A percentile compares a stretch with the other conserved stretches of the same genome.
phyloP scores from a whole-genome alignment of 2,888 invertebrate species.

The Agrochola litura region DNA sequence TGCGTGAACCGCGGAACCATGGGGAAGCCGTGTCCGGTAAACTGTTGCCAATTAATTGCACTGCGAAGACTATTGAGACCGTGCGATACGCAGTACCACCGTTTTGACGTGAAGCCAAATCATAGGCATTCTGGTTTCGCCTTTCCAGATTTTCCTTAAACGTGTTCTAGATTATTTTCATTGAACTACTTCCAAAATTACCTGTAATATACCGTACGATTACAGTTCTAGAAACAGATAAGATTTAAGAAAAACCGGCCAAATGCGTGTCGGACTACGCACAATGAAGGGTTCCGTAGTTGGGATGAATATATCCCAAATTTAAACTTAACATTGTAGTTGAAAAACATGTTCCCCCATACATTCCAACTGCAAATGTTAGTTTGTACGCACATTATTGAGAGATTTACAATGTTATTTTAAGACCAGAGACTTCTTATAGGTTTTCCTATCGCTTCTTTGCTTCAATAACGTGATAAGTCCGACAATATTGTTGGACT shows the following conservation, averaged over 20 bases:
- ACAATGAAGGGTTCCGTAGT: too few relatives aligned
- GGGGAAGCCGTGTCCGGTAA: constrained; percentile 68
- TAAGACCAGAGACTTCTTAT: too few relatives aligned
- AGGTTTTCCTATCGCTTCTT: too few relatives aligned
- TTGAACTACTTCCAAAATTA: constrained; percentile 7
- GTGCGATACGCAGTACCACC: constrained; percentile 64
- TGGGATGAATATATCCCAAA: too few relatives aligned
- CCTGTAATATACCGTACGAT: background rate
- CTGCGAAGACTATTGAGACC: constrained; percentile 63
- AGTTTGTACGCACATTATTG: too few relatives aligned
- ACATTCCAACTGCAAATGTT: too few relatives aligned
- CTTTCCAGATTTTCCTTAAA: constrained; percentile 29
- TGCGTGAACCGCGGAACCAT: constrained; percentile 63
- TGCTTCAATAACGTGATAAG: too few relatives aligned
- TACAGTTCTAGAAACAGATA: constrained; percentile 1
- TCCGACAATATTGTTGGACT: too few relatives aligned
- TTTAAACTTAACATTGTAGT: too few relatives aligned
- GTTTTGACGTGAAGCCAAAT: constrained; percentile 69
- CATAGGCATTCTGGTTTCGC: constrained; percentile 34
- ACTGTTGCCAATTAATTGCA: constrained; percentile 73
- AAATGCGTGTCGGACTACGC: too few relatives aligned
- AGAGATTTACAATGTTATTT: too few relatives aligned
- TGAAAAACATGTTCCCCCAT: too few relatives aligned
- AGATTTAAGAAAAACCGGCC: background rate
- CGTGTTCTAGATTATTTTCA: constrained; percentile 11